phyloP scores from a whole-genome alignment of 1,140 invertebrate species.

The Homalodisca vitripennis region DNA sequence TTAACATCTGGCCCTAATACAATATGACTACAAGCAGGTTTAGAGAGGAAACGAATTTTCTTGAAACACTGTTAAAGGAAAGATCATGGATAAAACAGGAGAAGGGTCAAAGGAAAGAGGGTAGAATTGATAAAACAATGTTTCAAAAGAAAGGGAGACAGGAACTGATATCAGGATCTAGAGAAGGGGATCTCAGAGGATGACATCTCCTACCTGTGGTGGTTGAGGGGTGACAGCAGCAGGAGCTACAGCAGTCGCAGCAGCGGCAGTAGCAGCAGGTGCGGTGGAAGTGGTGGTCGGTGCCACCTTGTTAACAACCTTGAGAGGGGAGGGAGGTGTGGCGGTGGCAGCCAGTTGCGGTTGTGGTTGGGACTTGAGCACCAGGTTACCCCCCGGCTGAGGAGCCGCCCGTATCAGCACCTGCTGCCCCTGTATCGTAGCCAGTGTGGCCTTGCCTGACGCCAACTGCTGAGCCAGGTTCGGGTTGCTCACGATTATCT shows the following conservation, averaged over 20 bases:
- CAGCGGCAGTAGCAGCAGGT: neutral
- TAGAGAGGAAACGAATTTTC: too few species aligned
- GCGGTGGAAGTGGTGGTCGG: too few species aligned
- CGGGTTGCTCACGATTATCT: conserved; percentile 74
- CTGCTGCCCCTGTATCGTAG: conserved; percentile 79
- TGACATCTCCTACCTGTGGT: conserved; percentile 7
- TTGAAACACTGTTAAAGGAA: too few species aligned
- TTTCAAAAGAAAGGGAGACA: too few species aligned
- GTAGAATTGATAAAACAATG: too few species aligned
- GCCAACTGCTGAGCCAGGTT: conserved; percentile 73
- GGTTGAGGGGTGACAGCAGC: neutral
- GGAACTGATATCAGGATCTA: too few species aligned
- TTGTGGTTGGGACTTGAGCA: neutral
- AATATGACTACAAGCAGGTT: too few species aligned
- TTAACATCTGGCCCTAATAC: too few species aligned
- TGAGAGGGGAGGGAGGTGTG: too few species aligned
- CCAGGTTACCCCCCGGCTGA: neutral
- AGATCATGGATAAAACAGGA: too few species aligned
- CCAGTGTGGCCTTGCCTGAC: conserved; percentile 69
- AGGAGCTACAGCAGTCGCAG: neutral
- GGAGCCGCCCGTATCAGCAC: conserved; percentile 67
- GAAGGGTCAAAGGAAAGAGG: too few species aligned
- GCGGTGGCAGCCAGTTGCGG: neutral
- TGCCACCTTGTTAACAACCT: conserved; percentile 14
- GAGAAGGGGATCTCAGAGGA: too few species aligned